phyloP scores from a whole-genome alignment of 2,113 vertebrate species.

The Peucedramus taeniatus region DNA sequence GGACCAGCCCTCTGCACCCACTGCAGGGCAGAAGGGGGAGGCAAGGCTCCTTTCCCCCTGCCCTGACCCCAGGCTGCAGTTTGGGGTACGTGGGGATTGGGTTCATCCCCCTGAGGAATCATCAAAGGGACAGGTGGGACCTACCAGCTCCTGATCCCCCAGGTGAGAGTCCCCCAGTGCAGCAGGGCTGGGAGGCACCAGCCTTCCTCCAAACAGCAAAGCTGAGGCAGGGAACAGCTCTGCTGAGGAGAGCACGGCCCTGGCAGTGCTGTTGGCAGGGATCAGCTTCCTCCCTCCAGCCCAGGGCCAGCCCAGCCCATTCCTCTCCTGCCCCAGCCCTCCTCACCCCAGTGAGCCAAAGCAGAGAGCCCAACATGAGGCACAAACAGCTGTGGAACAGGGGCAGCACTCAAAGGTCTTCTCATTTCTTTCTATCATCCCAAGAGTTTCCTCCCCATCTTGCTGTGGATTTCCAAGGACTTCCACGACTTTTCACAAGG shows the following conservation, averaged over 20 bases:
- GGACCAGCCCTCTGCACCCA: background rate
- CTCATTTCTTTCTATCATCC: background rate
- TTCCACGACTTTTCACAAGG: background rate
- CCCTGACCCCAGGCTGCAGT: background rate
- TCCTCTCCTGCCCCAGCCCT: background rate
- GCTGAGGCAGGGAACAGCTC: background rate
- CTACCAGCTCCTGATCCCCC: accelerated
- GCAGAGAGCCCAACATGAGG: background rate
- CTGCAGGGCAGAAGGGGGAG: background rate
- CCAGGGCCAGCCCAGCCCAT: background rate
- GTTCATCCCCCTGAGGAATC: background rate
- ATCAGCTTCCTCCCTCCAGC: background rate
- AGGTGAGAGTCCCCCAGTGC: background rate
- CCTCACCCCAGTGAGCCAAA: accelerated
- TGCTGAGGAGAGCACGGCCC: accelerated
- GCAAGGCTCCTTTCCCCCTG: background rate
- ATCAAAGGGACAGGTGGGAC: background rate
- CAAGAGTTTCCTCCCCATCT: background rate
- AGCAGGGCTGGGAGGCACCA: background rate
- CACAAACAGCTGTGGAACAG: background rate
- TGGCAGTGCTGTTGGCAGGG: background rate
- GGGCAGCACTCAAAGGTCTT: background rate
- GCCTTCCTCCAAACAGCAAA: background rate
- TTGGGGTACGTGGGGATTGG: accelerated
- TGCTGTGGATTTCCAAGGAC: background rate